phyloP scores from a whole-genome alignment of 2,888 invertebrate genomes.

The Sepioteuthis lessoniana region DNA sequence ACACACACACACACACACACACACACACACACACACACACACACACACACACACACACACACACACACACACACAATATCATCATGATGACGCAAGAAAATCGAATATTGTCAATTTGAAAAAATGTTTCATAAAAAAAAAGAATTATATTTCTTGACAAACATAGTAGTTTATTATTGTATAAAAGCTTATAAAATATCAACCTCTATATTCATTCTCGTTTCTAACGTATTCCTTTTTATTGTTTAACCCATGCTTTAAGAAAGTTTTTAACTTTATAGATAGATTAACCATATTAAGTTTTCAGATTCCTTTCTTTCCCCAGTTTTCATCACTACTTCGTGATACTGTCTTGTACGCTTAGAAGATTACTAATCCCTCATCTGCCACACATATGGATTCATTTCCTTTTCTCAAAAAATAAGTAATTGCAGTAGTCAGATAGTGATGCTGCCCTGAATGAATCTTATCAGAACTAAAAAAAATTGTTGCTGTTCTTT shows the following conservation, averaged over 20 bases:
- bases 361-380: not conserved
- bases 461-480: not conserved
- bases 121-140: too few species aligned
- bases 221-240: not conserved
- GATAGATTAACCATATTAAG: not conserved
- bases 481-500: not conserved
- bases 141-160: too few species aligned
- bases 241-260: not conserved
- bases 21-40: too few species aligned
- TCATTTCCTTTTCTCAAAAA: not conserved
- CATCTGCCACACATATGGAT: not conserved
- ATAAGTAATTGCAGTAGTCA: not conserved
- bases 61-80: too few species aligned
- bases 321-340: not conserved
- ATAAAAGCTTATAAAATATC: too few species aligned
- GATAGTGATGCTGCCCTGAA: not conserved
- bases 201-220: not conserved
- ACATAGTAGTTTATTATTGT: too few species aligned
- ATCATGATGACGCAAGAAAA: too few species aligned
- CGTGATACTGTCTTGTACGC: not conserved
- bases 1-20: too few species aligned
- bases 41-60: too few species aligned
- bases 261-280: not conserved
- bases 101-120: too few species aligned
- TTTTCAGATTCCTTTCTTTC: not conserved